Percentiles rank a stretch among this genome's conserved stretches.
These are phyloP conservation scores for Acropora tenuis DNA, from an alignment of 64 coral and sea anemone species.

Conservation along the genomic window DNA sequence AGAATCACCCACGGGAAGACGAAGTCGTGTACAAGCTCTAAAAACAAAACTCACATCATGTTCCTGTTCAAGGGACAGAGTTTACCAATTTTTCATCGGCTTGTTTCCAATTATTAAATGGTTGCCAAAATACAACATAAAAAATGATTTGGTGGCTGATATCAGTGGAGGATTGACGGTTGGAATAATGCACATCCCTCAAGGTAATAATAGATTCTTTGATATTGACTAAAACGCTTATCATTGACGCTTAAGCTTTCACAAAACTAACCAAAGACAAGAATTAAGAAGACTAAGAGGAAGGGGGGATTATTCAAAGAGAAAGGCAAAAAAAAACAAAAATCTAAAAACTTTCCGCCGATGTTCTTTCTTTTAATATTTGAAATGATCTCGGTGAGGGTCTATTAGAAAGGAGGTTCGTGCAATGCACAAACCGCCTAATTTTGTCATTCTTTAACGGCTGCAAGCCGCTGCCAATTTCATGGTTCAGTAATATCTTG, in stretches of 20 bases:
- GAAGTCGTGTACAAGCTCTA: not conserved
- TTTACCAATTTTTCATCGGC: not conserved
- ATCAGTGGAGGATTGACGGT: not conserved
- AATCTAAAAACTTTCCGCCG: too few relatives aligned
- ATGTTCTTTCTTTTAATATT: too few relatives aligned
- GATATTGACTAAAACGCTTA: not conserved
- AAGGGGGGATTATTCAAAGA: too few relatives aligned
- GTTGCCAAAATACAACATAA: constrained; percentile 18
- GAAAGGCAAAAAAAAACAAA: too few relatives aligned
- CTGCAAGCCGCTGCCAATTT: too few relatives aligned
- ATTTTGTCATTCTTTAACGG: too few relatives aligned
- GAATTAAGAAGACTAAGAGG: too few relatives aligned
- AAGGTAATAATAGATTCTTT: not conserved
- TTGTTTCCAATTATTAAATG: constrained; percentile 35
- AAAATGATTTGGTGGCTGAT: constrained; percentile 7
- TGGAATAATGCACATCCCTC: constrained; percentile 43
- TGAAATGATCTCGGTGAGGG: too few relatives aligned
- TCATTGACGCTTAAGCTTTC: too few relatives aligned
- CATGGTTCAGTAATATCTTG: too few relatives aligned
- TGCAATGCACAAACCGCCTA: too few relatives aligned
- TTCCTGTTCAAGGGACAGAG: not conserved
- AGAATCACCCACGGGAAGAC: not conserved
- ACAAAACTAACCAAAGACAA: not conserved
- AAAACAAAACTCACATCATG: not conserved
- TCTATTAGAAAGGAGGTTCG: too few relatives aligned